Conservation (phyloP, 2,113 vertebrate species). For the Hemicordylus capensis region DNA sequence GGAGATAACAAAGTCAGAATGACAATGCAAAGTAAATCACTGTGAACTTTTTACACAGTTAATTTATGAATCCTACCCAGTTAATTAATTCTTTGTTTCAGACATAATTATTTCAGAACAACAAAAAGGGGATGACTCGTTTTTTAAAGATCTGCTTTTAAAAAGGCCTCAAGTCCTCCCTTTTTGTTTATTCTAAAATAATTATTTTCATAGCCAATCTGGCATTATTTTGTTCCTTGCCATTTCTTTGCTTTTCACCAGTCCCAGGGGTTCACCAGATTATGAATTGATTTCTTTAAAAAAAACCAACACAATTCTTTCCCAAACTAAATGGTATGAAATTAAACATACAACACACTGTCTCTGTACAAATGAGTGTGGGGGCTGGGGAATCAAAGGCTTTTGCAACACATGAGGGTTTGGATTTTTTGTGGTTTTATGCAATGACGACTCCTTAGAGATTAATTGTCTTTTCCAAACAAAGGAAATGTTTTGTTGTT, state of each 20-base stretch:
- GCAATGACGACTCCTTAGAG: conserved; percentile 54
- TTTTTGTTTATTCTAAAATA: not conserved
- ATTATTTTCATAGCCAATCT: not conserved
- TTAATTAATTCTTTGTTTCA: conserved; percentile 34
- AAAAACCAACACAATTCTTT: not conserved
- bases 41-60: not conserved
- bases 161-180: too few relatives aligned
- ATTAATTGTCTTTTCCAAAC: conserved; percentile 54
- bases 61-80: conserved; percentile 5
- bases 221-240: not conserved
- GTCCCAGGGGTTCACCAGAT: not conserved
- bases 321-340: conserved; percentile 68
- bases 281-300: conserved; percentile 41
- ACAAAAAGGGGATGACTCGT: not conserved
- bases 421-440: conserved; percentile 40
- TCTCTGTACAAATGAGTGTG: conserved; percentile 62
- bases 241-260: not conserved
- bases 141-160: too few relatives aligned
- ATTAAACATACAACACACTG: conserved; percentile 56
- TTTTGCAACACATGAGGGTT: conserved; percentile 61
- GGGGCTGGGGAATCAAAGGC: conserved; percentile 67
- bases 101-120: conserved; percentile 23
- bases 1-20: not conserved
- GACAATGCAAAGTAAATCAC: not conserved
- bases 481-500: conserved; percentile 57